Evolutionary conservation across 1,140 invertebrate genomes (phyloP).

Genomic region (Mamestra configurata): DNA sequence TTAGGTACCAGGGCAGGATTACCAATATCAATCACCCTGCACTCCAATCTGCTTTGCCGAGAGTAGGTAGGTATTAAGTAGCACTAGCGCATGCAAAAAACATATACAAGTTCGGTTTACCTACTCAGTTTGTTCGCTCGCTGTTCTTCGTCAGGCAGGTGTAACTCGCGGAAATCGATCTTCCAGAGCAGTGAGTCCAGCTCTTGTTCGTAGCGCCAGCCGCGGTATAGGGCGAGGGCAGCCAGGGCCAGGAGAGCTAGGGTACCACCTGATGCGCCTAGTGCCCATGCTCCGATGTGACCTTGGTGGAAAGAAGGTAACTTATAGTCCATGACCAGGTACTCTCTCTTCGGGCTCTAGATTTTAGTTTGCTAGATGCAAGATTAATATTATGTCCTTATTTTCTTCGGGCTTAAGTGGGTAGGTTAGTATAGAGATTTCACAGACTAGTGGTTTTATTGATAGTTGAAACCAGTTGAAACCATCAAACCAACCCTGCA

Average conservation of each 20-base stretch:
- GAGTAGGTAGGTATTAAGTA: background rate
- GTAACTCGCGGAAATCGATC: conserved; percentile 97
- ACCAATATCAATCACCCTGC: too few species aligned
- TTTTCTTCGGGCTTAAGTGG: too few species aligned
- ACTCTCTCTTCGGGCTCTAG: too few species aligned
- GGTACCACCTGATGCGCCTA: conserved; percentile 93
- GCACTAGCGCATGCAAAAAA: conserved; percentile 63
- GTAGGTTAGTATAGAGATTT: too few species aligned
- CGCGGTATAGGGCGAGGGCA: conserved; percentile 93
- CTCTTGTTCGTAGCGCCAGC: conserved; percentile 98
- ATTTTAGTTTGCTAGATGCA: too few species aligned
- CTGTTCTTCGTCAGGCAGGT: conserved; percentile 82
- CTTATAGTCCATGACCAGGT: too few species aligned
- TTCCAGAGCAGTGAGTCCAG: conserved; percentile 98
- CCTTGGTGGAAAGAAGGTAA: conserved; percentile 85
- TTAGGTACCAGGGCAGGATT: too few species aligned
- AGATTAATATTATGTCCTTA: too few species aligned
- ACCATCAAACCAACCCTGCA: too few species aligned
- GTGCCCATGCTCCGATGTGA: conserved; percentile 94
- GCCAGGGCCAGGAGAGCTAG: conserved; percentile 91
- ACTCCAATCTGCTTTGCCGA: background rate
- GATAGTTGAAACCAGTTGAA: background rate
- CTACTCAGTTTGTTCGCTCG: conserved; percentile 88
- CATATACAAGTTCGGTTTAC: conserved; percentile 83
- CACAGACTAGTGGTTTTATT: too few species aligned